Evolutionary conservation across 2,113 vertebrate genomes (phyloP).

Genomic region (Malurus alboscapulatus): DNA sequence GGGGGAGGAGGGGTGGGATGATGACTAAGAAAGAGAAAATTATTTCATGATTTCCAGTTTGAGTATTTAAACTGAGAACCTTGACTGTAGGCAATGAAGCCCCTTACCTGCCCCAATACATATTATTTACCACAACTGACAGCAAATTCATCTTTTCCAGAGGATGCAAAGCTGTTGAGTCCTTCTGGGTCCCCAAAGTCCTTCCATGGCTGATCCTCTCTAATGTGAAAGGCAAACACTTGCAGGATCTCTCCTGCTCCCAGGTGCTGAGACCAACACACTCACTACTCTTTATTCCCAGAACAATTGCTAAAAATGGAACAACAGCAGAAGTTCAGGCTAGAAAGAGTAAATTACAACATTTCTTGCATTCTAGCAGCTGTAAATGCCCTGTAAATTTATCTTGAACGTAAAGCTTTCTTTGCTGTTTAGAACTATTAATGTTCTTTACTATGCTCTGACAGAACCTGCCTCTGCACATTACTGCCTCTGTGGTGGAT

Average conservation of each 20-base stretch:
- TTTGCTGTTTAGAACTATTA: background rate
- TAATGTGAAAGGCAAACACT: background rate
- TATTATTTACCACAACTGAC: background rate
- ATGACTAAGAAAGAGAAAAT: background rate
- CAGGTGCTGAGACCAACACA: background rate
- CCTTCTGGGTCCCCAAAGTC: background rate
- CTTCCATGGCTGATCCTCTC: background rate
- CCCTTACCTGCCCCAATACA: background rate
- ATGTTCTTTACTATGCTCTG: background rate
- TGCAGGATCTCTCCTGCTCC: background rate
- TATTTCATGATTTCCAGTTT: background rate
- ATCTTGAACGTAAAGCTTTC: background rate
- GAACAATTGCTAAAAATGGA: background rate
- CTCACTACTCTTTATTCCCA: background rate
- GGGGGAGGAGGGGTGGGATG: too few relatives aligned
- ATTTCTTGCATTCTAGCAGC: background rate
- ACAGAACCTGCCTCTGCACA: background rate
- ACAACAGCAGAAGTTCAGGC: background rate
- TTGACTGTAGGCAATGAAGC: background rate
- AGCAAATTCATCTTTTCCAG: background rate
- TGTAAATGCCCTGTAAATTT: background rate
- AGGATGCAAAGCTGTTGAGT: background rate
- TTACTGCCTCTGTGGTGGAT: background rate
- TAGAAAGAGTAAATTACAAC: background rate
- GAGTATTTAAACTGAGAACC: background rate